These are phyloP conservation scores for Chlorops oryzae DNA, from an alignment of 1,140 invertebrate species.

Conservation along the genomic window DNA sequence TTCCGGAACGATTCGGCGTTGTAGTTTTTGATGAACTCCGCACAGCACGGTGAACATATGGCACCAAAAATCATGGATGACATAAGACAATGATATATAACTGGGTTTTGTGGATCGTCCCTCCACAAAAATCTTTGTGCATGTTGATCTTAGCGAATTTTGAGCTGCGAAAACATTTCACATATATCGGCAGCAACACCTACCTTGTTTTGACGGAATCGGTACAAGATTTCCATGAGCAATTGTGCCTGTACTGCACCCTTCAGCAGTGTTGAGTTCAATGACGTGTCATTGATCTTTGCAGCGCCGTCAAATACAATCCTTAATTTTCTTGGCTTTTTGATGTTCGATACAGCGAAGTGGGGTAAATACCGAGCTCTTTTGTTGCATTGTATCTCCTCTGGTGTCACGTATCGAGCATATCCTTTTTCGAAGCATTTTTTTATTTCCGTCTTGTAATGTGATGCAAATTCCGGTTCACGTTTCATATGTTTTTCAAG, in stretches of 20 bases:
- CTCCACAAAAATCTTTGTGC: not conserved
- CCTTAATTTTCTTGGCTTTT: conserved; percentile 25
- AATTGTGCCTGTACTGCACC: conserved; percentile 28
- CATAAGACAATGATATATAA: not conserved
- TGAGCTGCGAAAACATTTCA: conserved; percentile 43
- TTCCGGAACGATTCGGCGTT: conserved; percentile 3
- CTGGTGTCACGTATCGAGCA: conserved; percentile 5
- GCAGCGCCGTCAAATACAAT: conserved; percentile 28
- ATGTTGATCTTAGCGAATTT: conserved; percentile 17
- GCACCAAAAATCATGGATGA: not conserved
- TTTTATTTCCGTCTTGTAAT: too few species aligned
- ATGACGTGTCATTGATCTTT: conserved; percentile 7
- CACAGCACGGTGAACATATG: not conserved
- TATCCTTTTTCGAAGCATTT: conserved; percentile 14
- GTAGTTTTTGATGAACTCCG: not conserved
- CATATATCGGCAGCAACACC: conserved; percentile 29
- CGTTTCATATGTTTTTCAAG: too few species aligned
- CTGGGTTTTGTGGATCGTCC: not conserved
- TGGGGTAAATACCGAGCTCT: conserved; percentile 32
- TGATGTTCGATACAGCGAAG: conserved; percentile 23
- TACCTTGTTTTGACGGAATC: conserved; percentile 25
- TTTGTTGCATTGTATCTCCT: not conserved
- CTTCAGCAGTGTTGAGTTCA: conserved; percentile 24
- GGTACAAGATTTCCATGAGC: conserved; percentile 27
- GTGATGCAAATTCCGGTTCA: too few species aligned